phyloP scores from a whole-genome alignment of 2,888 invertebrate species.

The Phyllotreta cruciferae region DNA sequence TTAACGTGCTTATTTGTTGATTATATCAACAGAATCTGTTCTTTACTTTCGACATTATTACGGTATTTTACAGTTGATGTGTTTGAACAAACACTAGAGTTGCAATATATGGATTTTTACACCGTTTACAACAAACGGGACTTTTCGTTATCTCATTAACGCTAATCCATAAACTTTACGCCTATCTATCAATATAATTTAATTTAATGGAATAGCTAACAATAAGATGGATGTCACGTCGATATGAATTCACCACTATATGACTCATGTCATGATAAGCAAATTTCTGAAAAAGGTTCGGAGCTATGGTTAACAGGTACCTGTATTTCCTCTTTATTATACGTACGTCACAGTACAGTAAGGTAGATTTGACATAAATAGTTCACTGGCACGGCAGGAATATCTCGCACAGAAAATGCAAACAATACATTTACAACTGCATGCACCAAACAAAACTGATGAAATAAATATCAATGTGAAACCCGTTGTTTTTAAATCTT shows the following conservation, averaged over 20 bases:
- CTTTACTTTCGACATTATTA: no score
- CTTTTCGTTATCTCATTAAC: no score
- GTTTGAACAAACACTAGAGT: no score
- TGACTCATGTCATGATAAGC: constrained; percentile 11
- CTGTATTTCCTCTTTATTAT: constrained; percentile 15
- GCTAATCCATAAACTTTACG: no score
- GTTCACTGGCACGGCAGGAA: constrained; percentile 2
- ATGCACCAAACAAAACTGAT: background rate
- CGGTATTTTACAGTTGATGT: no score
- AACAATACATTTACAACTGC: constrained; percentile 1
- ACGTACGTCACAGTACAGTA: constrained; percentile 4
- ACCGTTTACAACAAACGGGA: no score
- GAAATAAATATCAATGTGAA: no score
- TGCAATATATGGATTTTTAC: no score
- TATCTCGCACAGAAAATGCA: background rate
- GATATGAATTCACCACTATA: background rate
- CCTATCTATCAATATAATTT: no score
- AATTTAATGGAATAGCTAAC: background rate
- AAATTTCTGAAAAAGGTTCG: constrained; percentile 2
- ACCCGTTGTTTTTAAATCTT: no score
- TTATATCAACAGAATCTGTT: no score
- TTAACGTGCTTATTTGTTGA: no score
- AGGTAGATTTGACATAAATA: constrained; percentile 10
- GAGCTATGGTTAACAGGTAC: constrained; percentile 6
- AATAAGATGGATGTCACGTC: constrained; percentile 6